A percentile compares a stretch with the other conserved stretches of the same genome.
These are phyloP conservation scores for Temnothorax unifasciatus DNA, from an alignment of 2,888 invertebrate species.

Conservation along the genomic window DNA sequence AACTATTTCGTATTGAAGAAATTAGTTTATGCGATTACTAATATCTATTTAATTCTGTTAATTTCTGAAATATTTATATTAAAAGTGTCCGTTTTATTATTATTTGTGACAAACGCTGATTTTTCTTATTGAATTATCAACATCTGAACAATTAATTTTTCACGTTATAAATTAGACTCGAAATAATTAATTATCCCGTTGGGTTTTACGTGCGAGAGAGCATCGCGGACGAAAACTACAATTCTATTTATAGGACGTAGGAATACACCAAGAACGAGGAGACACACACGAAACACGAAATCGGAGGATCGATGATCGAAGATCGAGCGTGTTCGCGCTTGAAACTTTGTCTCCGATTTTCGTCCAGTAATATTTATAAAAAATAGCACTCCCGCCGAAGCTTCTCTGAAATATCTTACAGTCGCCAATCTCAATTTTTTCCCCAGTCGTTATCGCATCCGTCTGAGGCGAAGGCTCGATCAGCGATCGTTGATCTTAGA, in stretches of 20 bases:
- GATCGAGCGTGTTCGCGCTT: conserved; percentile 66
- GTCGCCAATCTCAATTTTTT: conserved; percentile 25
- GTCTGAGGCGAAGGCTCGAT: conserved; percentile 40
- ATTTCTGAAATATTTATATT: neutral
- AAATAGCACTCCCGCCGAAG: conserved; percentile 47
- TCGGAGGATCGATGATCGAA: conserved; percentile 69
- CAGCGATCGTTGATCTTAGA: conserved; percentile 41
- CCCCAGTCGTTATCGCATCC: conserved; percentile 23
- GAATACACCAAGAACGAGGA: conserved; percentile 73
- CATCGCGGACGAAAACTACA: conserved; percentile 25
- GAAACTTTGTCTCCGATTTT: conserved; percentile 19
- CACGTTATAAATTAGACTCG: neutral
- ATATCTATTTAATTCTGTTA: conserved; percentile 1
- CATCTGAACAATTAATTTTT: neutral
- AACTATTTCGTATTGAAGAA: neutral
- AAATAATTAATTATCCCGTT: neutral
- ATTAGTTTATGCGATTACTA: neutral
- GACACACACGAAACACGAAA: conserved; percentile 76
- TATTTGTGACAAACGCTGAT: neutral
- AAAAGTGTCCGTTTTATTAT: neutral
- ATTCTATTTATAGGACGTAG: conserved; percentile 63
- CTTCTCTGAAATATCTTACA: conserved; percentile 54
- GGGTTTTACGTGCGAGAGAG: conserved; percentile 51
- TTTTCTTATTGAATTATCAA: neutral
- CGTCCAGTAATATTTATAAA: conserved; percentile 50